phyloP scores from a whole-genome alignment of 2,797 vertebrate species.

The Phalloptychus januarius region DNA sequence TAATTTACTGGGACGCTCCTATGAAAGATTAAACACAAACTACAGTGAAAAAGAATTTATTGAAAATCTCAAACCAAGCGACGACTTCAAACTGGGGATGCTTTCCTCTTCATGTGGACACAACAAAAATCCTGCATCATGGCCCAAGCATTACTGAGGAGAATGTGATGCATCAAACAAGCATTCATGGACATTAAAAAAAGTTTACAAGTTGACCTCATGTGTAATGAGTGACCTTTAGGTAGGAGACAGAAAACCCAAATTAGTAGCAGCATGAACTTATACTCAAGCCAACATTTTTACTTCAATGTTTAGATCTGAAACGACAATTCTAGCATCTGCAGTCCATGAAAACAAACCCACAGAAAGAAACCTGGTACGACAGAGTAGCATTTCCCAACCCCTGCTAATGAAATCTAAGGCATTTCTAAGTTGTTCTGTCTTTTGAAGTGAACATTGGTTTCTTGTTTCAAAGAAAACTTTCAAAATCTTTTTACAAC shows the following conservation, averaged over 20 bases:
- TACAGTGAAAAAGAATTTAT: constrained; percentile 55
- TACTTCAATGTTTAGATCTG: constrained; percentile 37
- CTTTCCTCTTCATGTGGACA: constrained; percentile 47
- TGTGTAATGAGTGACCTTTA: constrained; percentile 47
- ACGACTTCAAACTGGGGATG: constrained; percentile 62
- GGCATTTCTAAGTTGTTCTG: constrained; percentile 64
- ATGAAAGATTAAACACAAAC: constrained; percentile 6
- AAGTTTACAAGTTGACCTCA: constrained; percentile 38
- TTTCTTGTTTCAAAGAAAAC: constrained; percentile 22
- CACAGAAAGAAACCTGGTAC: constrained; percentile 36
- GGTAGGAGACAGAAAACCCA: constrained; percentile 42
- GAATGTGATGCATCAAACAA: constrained; percentile 32
- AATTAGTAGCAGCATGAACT: constrained; percentile 73
- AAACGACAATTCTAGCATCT: constrained; percentile 32
- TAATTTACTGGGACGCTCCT: neutral
- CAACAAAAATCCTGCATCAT: constrained; percentile 58
- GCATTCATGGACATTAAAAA: constrained; percentile 28
- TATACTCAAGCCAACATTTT: constrained; percentile 40
- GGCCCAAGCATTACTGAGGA: constrained; percentile 54
- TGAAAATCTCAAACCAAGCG: constrained; percentile 68
- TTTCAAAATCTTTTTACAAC: constrained; percentile 4
- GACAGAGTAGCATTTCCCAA: constrained; percentile 49
- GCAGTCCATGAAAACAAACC: constrained; percentile 57
- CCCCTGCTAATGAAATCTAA: constrained; percentile 61
- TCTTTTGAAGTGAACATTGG: constrained; percentile 16